Conservation (phyloP, 2,113 vertebrate species). For the Sylvia atricapilla region DNA sequence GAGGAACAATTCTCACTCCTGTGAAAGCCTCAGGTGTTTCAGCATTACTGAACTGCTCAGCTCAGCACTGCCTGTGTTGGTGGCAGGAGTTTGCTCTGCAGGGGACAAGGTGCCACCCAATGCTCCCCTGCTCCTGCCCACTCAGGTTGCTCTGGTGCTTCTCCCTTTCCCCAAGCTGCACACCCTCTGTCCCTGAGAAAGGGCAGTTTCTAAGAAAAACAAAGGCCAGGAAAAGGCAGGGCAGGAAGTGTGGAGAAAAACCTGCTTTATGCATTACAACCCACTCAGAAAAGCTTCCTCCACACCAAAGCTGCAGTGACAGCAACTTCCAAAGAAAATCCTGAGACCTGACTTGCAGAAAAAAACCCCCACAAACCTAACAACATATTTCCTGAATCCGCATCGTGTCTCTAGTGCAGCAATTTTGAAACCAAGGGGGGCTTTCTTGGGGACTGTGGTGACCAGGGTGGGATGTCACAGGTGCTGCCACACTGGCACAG, state of each 20-base stretch:
- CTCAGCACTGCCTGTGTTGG: fast-evolving
- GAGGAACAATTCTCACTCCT: background rate
- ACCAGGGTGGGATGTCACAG: background rate
- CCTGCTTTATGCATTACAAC: background rate
- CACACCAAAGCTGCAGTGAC: background rate
- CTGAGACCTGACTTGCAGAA: background rate
- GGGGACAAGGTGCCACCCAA: background rate
- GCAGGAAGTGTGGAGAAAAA: background rate
- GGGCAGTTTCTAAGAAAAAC: background rate
- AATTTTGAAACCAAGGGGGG: background rate
- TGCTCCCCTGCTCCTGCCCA: background rate
- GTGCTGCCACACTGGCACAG: fast-evolving
- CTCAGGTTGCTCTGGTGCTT: background rate
- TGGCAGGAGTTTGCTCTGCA: background rate
- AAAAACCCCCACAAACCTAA: background rate
- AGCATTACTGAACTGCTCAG: background rate
- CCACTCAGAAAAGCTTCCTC: background rate
- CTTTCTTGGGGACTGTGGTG: background rate
- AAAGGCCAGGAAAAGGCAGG: background rate
- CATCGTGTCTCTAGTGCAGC: background rate
- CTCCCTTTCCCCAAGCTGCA: background rate
- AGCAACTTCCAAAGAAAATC: background rate
- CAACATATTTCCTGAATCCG: background rate
- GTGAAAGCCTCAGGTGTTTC: background rate
- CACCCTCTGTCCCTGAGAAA: background rate